Evolutionary conservation across 2,113 vertebrate genomes (phyloP), one percentile per base, ranked within the genome.

Genomic region (Ptychochromis oligacanthus): DNA sequence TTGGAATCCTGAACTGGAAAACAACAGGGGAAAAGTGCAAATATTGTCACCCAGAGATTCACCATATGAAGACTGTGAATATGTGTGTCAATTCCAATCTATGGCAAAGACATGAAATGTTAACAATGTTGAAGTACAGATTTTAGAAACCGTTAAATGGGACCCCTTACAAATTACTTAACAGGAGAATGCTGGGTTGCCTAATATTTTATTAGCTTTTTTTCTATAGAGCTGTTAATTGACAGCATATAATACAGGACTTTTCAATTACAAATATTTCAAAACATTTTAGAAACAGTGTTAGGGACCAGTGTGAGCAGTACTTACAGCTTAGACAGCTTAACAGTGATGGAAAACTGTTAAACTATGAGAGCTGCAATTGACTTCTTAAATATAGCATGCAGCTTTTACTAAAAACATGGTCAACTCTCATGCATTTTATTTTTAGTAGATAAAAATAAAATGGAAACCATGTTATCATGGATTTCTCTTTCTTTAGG

Each of bases 1-100:
- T 94, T 95, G 94, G 94, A 95, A 92, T 92, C 79, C 92, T 95
- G 94, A 95, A 95, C 93, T 95, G 92, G 94, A 94, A 94, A 94
- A 94, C 91, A 79, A 85, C 83, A 13, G 80, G 92, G 91, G 89
- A 89, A 85, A 91, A 87, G 90, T 84, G 89, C 92, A 93, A 92
- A 94, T 88, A 94, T 86, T 76, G 76, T 89, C 79, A 65, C 88
- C 90, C 82, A 38, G 92, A 93, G 92, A 92, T 90, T 90, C 88
- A 65, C 85, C 89, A 75, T 75, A 80, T 38, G 20, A 81, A 65
- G 59, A 89, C 85, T 70, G 59, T 55, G 76, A 85, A 82, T 86
- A 81, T 89, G 62, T 83, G 81, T 92, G 91, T 91, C 64, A 79
- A 83, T 88, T 90, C 31, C 58, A 78, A 87, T 90, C 81, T 79